Conservation (phyloP, 2,888 invertebrate species). For the Apodemia zela region DNA sequence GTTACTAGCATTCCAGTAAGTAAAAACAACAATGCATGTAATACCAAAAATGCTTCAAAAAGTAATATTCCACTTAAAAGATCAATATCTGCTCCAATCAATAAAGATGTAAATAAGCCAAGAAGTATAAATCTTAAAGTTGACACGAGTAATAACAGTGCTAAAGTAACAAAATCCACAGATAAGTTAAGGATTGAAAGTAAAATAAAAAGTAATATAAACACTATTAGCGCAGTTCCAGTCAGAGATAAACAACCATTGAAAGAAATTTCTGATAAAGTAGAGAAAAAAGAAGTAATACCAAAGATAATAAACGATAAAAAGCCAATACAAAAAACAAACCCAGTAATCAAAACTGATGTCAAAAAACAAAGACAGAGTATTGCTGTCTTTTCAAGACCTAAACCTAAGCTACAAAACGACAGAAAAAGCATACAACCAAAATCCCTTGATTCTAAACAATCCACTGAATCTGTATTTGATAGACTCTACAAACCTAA, state of each 20-base stretch:
- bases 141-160: conserved; percentile 7
- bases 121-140: background rate
- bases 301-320: conserved; percentile 23
- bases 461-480: conserved; percentile 52
- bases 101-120: background rate
- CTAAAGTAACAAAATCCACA: background rate
- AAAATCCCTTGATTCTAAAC: conserved; percentile 27
- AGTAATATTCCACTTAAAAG: conserved; percentile 9
- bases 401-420: conserved; percentile 28
- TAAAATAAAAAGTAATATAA: conserved; percentile 2
- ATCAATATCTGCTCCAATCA: conserved; percentile 14
- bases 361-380: conserved; percentile 21
- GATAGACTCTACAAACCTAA: conserved; percentile 66
- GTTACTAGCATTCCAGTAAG: conserved; percentile 29
- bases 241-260: background rate
- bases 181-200: background rate
- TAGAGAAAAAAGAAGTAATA: background rate
- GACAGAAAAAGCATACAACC: conserved; percentile 40
- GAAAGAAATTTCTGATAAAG: background rate
- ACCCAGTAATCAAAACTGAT: conserved; percentile 18
- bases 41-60: conserved; percentile 25
- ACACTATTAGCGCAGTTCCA: background rate
- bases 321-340: conserved; percentile 9
- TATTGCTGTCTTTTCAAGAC: conserved; percentile 20
- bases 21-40: conserved; percentile 25